Base-by-base conservation (phyloP, 2,113 vertebrate species). In the Burhinus oedicnemus region DNA sequence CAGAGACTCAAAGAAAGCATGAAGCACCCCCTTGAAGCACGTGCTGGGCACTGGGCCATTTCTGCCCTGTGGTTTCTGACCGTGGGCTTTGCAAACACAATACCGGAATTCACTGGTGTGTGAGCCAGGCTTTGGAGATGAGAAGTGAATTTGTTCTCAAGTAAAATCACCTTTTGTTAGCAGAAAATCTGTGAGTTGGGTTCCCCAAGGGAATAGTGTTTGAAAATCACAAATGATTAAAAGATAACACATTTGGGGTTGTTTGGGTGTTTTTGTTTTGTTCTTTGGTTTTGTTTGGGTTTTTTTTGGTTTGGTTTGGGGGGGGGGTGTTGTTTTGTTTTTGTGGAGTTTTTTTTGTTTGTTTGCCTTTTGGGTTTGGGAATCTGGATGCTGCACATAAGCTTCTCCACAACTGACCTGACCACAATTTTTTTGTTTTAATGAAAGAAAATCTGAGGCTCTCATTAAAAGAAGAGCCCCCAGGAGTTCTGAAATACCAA, bases 61-160 rank as follows among this genome's bases (percentile, higher is more conserved):
- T 55, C 91, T 82, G 52, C 70, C 66, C 87, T 38, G 87, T 0
- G 34, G 16, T 71, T 87, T 92, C 86, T 91, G 83, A 72, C 82
- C 8, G 0, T 55, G 80, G 84, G 60, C 83, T 85, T 76, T 87
- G 92, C 85, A 12, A 36, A n/a, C 76, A 90, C 80, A 96, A 77
- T 77, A 36, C 74, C 79, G 66, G 86, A 84, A 94, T 95, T 95
- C 94, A 92, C 55, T 47, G 23, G 12, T 26, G 55, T 80, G 72
- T 5, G n/a, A 66, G 85, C 79, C 88, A 81, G 69, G 38, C 82
- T 92, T 87, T 68, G 76, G 83, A 90, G 70, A 95, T 84, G 88
- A 94, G 60, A 75, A 89, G n/a, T 55, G 83, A 60, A 36, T 83
- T 94, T 96, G 95, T 97, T 93, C 80, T 93, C 64, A 23, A 84